Percentiles rank a stretch among this genome's conserved stretches.
phyloP scores from a whole-genome alignment of 2,113 vertebrate genomes.

The Perca schrenkii region DNA sequence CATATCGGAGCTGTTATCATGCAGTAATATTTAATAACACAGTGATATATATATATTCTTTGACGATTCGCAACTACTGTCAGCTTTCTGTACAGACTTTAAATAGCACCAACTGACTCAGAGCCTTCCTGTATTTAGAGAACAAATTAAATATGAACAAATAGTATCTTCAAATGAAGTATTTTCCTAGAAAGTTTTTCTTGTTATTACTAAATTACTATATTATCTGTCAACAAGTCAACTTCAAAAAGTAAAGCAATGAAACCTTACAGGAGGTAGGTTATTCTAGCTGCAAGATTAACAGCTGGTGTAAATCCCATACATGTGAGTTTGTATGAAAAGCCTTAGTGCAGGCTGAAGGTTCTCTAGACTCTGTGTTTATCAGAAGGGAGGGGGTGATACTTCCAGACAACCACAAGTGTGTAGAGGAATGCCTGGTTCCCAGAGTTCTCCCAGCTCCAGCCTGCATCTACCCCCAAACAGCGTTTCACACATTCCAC shows the following conservation, averaged over 20 bases:
- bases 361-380: not conserved
- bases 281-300: not conserved
- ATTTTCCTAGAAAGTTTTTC: too few relatives aligned
- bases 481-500: slow-evolving; percentile 39
- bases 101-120: not conserved
- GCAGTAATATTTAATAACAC: not conserved
- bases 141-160: not conserved
- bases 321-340: slow-evolving; percentile 2
- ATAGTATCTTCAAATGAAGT: not conserved
- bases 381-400: not conserved
- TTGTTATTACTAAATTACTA: too few relatives aligned
- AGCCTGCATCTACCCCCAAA: slow-evolving; percentile 20
- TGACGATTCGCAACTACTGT: not conserved
- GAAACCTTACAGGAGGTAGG: not conserved
- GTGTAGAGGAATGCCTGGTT: slow-evolving; percentile 47
- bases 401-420: slow-evolving; percentile 2
- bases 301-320: slow-evolving; percentile 4
- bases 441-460: slow-evolving; percentile 23
- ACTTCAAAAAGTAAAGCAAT: not conserved
- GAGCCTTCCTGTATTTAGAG: not conserved
- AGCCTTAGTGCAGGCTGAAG: slow-evolving; percentile 9
- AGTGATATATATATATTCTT: not conserved
- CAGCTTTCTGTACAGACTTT: not conserved
- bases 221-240: too few relatives aligned
- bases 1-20: not conserved